phyloP scores from a whole-genome alignment of 1,140 invertebrate genomes.

The Atopsyche davidsoni region DNA sequence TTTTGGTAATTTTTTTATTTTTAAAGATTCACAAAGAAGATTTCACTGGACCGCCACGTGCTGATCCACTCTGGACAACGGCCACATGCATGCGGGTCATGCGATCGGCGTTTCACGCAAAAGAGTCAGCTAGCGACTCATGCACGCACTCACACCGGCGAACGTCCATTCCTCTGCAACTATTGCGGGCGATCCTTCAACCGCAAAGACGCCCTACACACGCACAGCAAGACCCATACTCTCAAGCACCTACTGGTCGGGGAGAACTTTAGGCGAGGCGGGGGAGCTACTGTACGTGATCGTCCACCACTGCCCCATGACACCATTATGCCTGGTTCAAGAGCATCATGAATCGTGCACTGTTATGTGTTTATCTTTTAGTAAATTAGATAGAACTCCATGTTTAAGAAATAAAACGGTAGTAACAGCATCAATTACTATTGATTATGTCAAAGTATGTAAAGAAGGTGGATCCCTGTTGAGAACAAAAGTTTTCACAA shows the following conservation, averaged over 20 bases:
- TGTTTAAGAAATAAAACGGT: neutral
- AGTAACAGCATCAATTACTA: neutral
- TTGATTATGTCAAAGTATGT: too few relatives aligned
- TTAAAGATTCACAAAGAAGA: slow-evolving; percentile 29
- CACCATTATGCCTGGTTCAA: too few relatives aligned
- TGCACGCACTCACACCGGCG: slow-evolving; percentile 32
- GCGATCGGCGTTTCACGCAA: slow-evolving; percentile 34
- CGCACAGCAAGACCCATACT: slow-evolving; percentile 27
- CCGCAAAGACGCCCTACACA: slow-evolving; percentile 31
- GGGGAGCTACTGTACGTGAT: slow-evolving; percentile 26
- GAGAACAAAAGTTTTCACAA: too few relatives aligned
- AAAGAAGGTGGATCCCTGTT: too few relatives aligned
- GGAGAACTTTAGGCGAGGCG: slow-evolving; percentile 21
- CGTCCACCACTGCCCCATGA: slow-evolving; percentile 12
- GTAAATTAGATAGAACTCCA: too few relatives aligned
- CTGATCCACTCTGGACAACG: slow-evolving; percentile 33
- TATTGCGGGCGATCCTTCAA: slow-evolving; percentile 51
- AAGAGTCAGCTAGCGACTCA: slow-evolving; percentile 32
- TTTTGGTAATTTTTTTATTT: slow-evolving; percentile 10
- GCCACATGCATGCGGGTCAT: slow-evolving; percentile 35
- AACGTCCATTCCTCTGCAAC: slow-evolving; percentile 49
- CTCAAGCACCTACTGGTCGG: slow-evolving; percentile 21
- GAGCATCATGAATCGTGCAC: too few relatives aligned
- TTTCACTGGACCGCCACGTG: slow-evolving; percentile 29
- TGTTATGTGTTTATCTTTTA: too few relatives aligned